Base-by-base conservation (phyloP, 2,888 invertebrate genomes). In the Amphipyra tragopoginis region DNA sequence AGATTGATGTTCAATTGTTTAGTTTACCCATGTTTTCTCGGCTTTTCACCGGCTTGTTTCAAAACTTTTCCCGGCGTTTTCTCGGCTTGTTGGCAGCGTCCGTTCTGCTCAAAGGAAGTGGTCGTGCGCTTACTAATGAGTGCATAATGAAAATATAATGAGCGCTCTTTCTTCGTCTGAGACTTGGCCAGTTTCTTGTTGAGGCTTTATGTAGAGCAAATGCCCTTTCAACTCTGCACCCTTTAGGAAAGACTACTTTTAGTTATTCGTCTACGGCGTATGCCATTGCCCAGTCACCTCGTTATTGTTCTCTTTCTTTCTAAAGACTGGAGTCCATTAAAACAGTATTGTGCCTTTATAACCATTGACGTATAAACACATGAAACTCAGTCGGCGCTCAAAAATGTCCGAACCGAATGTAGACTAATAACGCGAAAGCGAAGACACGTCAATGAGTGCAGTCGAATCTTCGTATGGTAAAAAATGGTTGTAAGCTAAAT, bases 131-230 rank as follows among this genome's bases (percentile, higher is more conserved):
- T 72, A 53, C 67, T 69, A 69, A 69, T 59, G 69, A 66, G 60
- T 34, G 43, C 73, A 42, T 69, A 72, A 72, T 69, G 73, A 69
- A 69, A 66, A 66, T 53, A 51, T 66, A 69, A 72, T 73, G 69
- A 72, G 67, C 53, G 13, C 60, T 49, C 53, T 72, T 72, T 66
- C 59, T 66, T 66, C 67, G 38, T 40, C 21, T 29, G 44, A 50
- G 39, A 50, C 51, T 39, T 52, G 51, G 45, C 49, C 65, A 66
- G 67, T 59, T 65, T 65, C 52, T 68, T 65, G 56, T 38, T 40
- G 51, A 34, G 33, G 43, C 47, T 57, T 48, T 73, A 65, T 60
- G 59, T 52, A 38, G 50, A 57, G 57, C 54, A 72, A 75, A 72
- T 59, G 60, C 75, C 57, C 72, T 72, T 51, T 65, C 55, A 47